Conservation (phyloP, 2,113 vertebrate species). For the Python bivittatus region DNA sequence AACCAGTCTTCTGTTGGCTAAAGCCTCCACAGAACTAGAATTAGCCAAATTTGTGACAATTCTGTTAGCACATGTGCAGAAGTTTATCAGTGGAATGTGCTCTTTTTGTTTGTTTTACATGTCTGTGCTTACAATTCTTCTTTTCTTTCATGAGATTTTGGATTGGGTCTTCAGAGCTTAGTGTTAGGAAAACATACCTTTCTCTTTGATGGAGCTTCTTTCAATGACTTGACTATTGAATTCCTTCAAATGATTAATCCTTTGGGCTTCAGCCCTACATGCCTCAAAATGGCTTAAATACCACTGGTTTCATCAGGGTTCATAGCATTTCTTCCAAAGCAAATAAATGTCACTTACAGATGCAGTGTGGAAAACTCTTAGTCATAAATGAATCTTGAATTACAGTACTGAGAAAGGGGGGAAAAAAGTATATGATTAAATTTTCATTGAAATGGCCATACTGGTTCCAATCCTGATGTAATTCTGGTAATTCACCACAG, state of each 20-base stretch:
- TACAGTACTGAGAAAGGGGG: conserved; percentile 32
- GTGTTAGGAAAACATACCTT: neutral
- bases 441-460: conserved; percentile 6
- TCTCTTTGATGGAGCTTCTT: neutral
- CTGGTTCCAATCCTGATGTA: neutral
- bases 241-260: neutral
- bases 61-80: no score
- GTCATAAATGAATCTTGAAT: neutral
- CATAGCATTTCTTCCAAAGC: rapidly evolving
- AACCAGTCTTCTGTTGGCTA: no score
- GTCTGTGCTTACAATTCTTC: neutral
- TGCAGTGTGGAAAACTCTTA: conserved; percentile 2
- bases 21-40: no score
- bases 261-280: neutral
- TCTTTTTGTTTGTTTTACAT: neutral
- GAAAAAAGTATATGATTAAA: neutral
- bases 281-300: neutral
- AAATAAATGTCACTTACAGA: neutral
- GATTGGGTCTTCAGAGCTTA: neutral
- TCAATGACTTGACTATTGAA: neutral
- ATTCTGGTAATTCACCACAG: neutral
- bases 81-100: neutral
- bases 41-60: no score
- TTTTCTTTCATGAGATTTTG: neutral
- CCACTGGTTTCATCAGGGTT: neutral